Percentiles rank a stretch among this genome's conserved stretches.
phyloP scores from a whole-genome alignment of 2,113 vertebrate species.

The Hippoglossus stenolepis region DNA sequence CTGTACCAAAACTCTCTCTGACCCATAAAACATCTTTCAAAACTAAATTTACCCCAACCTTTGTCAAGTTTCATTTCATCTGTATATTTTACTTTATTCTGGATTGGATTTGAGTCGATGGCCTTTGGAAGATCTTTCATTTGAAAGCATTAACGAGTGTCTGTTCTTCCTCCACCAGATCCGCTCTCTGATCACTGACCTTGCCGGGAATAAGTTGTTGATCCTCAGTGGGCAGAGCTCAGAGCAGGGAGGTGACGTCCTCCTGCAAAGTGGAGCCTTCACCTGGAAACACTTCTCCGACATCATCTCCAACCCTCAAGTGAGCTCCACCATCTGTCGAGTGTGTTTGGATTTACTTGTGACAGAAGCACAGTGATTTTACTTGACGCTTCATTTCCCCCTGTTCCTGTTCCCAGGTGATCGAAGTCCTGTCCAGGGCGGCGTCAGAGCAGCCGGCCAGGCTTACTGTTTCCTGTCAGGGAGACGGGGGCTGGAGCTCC shows the following conservation, averaged over 20 bases:
- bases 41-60: no score
- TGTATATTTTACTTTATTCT: no score
- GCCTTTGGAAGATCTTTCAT: background rate
- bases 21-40: no score
- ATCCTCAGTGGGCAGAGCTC: constrained; percentile 92
- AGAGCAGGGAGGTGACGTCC: constrained; percentile 90
- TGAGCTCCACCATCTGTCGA: constrained; percentile 66
- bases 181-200: constrained; percentile 87
- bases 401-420: constrained; percentile 81
- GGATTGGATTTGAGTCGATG: no score
- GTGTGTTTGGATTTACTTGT: background rate
- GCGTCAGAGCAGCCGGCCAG: constrained; percentile 78
- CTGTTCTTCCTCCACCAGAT: constrained; percentile 79
- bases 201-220: constrained; percentile 89
- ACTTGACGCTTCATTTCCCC: background rate
- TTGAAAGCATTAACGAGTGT: background rate
- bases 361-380: background rate
- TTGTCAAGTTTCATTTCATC: no score
- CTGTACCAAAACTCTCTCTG: no score
- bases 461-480: constrained; percentile 91
- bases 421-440: constrained; percentile 85
- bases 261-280: constrained; percentile 90
- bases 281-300: constrained; percentile 88
- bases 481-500: constrained; percentile 93
- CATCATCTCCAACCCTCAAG: constrained; percentile 88